Percentiles rank a stretch among this genome's conserved stretches.
These are phyloP conservation scores for Ectemnius lituratus DNA, from an alignment of 2,888 invertebrate species.

Conservation along the genomic window DNA sequence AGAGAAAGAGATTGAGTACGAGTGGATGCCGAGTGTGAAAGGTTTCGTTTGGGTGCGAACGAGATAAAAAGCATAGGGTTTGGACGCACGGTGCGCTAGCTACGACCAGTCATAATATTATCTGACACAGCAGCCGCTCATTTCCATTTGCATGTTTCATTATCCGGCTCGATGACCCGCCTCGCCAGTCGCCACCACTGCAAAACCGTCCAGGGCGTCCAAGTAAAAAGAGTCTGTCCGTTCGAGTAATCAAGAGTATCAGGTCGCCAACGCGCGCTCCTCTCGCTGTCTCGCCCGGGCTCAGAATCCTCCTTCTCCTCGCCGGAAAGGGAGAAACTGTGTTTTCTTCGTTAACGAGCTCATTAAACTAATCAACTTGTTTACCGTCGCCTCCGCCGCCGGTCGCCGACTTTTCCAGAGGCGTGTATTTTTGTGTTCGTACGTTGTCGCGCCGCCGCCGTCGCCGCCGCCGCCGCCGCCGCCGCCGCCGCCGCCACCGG, in stretches of 20 bases:
- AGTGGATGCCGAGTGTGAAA: conserved; percentile 42
- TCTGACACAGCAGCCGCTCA: conserved; percentile 69
- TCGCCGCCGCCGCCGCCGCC: too few relatives aligned
- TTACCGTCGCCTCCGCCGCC: conserved; percentile 31
- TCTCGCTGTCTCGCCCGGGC: too few relatives aligned
- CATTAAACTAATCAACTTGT: conserved; percentile 47
- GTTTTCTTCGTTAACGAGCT: conserved; percentile 53
- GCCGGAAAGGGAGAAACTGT: conserved; percentile 25
- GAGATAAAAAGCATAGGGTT: conserved; percentile 51
- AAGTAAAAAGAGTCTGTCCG: conserved; percentile 53
- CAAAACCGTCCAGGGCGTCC: conserved; percentile 47
- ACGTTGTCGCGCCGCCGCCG: too few relatives aligned
- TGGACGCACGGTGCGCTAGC: conserved; percentile 45
- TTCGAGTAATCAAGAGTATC: conserved; percentile 56
- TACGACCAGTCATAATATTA: conserved; percentile 71
- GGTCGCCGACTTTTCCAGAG: conserved; percentile 10
- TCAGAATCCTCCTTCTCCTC: too few relatives aligned
- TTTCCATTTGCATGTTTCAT: conserved; percentile 73
- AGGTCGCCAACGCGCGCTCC: conserved; percentile 27
- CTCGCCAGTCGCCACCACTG: conserved; percentile 25
- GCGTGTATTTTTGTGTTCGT: conserved; percentile 3
- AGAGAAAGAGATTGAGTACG: conserved; percentile 28
- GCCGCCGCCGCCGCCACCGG: too few relatives aligned
- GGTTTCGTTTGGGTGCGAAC: conserved; percentile 48
- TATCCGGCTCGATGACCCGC: conserved; percentile 70